These are phyloP conservation scores for Diarsia brunnea DNA, from an alignment of 2,888 invertebrate species.

Conservation along the genomic window DNA sequence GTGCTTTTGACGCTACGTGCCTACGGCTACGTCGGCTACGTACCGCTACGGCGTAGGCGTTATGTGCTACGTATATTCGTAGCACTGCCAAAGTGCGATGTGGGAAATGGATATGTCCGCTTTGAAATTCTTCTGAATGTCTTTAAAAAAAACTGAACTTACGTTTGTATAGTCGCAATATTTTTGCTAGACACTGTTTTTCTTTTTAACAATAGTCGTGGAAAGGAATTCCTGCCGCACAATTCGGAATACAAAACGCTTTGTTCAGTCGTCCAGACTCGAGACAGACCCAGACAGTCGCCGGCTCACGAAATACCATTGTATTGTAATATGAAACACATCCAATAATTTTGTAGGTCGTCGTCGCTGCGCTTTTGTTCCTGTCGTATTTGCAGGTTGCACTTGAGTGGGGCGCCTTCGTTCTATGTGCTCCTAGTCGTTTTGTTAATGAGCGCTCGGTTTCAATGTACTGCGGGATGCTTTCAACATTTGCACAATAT, in stretches of 20 bases:
- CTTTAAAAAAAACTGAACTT: slow-evolving; percentile 3
- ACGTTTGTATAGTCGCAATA: not conserved
- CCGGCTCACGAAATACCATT: slow-evolving; percentile 50
- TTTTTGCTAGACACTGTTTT: slow-evolving; percentile 8
- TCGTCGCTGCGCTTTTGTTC: slow-evolving; percentile 67
- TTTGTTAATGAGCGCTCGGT: slow-evolving; percentile 74
- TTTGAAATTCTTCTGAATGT: slow-evolving; percentile 50
- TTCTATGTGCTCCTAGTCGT: slow-evolving; percentile 65
- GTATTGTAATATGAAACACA: slow-evolving; percentile 55
- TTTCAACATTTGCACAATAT: slow-evolving; percentile 68
- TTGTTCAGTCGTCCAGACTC: slow-evolving; percentile 54
- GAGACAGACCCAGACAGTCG: slow-evolving; percentile 54
- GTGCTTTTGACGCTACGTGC: slow-evolving; percentile 60
- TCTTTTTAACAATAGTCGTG: slow-evolving; percentile 17
- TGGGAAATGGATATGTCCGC: slow-evolving; percentile 50
- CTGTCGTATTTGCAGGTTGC: slow-evolving; percentile 59
- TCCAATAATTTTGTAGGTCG: slow-evolving; percentile 66
- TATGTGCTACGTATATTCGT: slow-evolving; percentile 66
- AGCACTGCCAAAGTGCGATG: slow-evolving; percentile 48
- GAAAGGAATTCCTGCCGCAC: slow-evolving; percentile 18
- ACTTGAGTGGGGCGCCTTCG: slow-evolving; percentile 53
- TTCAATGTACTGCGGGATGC: slow-evolving; percentile 60
- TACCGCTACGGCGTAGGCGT: slow-evolving; percentile 67
- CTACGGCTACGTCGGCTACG: slow-evolving; percentile 48
- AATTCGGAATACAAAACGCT: slow-evolving; percentile 47